phyloP scores from a whole-genome alignment of 1,140 invertebrate genomes.

The Anastrepha obliqua region DNA sequence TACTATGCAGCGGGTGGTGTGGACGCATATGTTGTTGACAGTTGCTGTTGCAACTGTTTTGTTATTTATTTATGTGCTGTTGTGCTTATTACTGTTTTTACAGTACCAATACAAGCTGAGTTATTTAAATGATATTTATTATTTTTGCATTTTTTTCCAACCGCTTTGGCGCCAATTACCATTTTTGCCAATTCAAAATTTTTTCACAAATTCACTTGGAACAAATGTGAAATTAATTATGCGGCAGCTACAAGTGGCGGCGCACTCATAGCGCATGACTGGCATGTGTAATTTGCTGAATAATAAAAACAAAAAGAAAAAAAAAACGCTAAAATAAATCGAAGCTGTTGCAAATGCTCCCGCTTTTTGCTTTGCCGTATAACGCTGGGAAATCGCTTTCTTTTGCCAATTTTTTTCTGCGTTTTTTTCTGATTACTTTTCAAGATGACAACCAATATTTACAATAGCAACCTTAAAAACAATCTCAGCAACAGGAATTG shows the following conservation, averaged over 20 bases:
- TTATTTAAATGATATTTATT: constrained; percentile 11
- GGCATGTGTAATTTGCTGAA: constrained; percentile 23
- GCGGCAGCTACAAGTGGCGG: constrained; percentile 2
- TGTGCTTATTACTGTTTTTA: background rate
- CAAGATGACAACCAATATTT: constrained; percentile 13
- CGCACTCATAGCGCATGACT: background rate
- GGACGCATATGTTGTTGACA: constrained; percentile 41
- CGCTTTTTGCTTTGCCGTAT: background rate
- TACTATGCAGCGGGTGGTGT: background rate
- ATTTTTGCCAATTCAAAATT: background rate
- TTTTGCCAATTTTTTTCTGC: background rate
- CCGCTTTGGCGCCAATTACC: background rate
- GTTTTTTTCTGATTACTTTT: too few relatives aligned
- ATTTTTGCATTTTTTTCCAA: background rate
- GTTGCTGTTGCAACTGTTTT: background rate
- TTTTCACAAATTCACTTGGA: constrained; percentile 6
- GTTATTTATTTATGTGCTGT: background rate
- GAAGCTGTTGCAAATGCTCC: background rate
- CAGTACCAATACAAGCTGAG: background rate
- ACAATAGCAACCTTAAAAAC: constrained; percentile 3
- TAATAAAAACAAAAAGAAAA: background rate
- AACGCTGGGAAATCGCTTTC: constrained; percentile 14
- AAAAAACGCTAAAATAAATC: background rate
- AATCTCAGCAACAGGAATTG: background rate
- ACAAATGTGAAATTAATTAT: constrained; percentile 50